Evolutionary conservation across 2,888 invertebrate species (phyloP), one percentile per base, ranked within the genome.

Genomic region (Peribatodes rhomboidaria): DNA sequence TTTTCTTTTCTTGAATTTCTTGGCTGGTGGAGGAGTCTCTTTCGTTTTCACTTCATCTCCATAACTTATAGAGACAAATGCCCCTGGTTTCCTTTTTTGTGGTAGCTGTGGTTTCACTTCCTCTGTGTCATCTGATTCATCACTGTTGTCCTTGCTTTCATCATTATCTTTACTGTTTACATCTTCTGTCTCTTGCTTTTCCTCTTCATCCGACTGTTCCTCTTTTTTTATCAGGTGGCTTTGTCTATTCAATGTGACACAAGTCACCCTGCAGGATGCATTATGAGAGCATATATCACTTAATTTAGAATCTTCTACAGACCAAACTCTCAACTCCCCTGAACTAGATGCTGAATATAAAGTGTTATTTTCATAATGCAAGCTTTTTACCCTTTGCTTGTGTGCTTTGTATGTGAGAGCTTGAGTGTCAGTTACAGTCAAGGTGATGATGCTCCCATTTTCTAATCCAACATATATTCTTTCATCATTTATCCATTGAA

Each of bases 241-340:
- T 65, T 92, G 89, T 79, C 88, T 93, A 70, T 95, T 90, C 33
- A 97, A 84, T 59, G 94, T 90, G 55, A 97, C 84, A 80, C 97
- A 97, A 14, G 97, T 97, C 13, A 97, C 95, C 77, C 97, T 94
- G 80, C 96, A 96, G 4, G 95, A 95, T 52, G 95, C 94, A 82
- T 94, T 95, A n/a, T 93, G 88, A 61, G 91, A 92, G 41, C 95
- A 94, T 69, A 96, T 83, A 83, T 95, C 94, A 76, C 86, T 77
- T 77, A 95, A 76, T 47, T 80, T 84, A 4, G 84, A 81, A 63
- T 88, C 82, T 35, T 75, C 72, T 18, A 86, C 79, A 42, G 82
- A 91, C 97, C 97, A 98, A 0, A 97, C 86, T 87, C 96, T 97
- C 50, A 98, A 90, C 79, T 96, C 95, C 0, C 98, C 98, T 66